These are phyloP conservation scores for Luehdorfia chinensis DNA, from an alignment of 1,140 invertebrate species.

Conservation along the genomic window DNA sequence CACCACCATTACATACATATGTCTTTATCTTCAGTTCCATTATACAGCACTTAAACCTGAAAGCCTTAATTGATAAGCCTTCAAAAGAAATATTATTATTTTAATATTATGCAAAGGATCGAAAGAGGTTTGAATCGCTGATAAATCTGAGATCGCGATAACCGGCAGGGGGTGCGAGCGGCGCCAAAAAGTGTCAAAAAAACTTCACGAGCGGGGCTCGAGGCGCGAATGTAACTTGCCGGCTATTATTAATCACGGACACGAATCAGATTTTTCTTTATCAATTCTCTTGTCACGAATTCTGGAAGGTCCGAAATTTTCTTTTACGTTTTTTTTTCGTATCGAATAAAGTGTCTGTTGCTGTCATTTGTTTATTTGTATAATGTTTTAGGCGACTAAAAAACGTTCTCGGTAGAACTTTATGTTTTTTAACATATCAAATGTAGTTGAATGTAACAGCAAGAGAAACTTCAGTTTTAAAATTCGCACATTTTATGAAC, in stretches of 20 bases:
- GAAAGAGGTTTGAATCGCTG: conserved; percentile 22
- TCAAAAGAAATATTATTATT: conserved; percentile 27
- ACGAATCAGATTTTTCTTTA: conserved; percentile 23
- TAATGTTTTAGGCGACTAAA: background rate
- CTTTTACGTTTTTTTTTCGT: too few species aligned
- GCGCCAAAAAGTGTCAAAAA: conserved; percentile 46
- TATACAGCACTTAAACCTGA: too few species aligned
- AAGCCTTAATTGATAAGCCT: background rate
- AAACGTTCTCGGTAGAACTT: too few species aligned
- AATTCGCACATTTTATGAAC: too few species aligned
- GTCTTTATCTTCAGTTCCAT: too few species aligned
- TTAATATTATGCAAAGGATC: conserved; percentile 37
- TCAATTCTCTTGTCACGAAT: conserved; percentile 18
- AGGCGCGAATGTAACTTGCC: conserved; percentile 30
- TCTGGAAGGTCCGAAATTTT: background rate
- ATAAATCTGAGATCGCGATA: conserved; percentile 30
- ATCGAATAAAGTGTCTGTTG: conserved; percentile 12
- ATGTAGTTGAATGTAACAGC: too few species aligned
- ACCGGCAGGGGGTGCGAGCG: conserved; percentile 30
- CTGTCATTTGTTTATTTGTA: conserved; percentile 1
- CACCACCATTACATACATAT: too few species aligned
- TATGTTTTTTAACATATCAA: too few species aligned
- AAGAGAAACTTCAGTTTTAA: too few species aligned
- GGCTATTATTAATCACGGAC: conserved; percentile 32
- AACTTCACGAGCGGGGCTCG: conserved; percentile 20